Conservation (phyloP, 2,888 invertebrate genomes). For the Mechanitis mazaeus region DNA sequence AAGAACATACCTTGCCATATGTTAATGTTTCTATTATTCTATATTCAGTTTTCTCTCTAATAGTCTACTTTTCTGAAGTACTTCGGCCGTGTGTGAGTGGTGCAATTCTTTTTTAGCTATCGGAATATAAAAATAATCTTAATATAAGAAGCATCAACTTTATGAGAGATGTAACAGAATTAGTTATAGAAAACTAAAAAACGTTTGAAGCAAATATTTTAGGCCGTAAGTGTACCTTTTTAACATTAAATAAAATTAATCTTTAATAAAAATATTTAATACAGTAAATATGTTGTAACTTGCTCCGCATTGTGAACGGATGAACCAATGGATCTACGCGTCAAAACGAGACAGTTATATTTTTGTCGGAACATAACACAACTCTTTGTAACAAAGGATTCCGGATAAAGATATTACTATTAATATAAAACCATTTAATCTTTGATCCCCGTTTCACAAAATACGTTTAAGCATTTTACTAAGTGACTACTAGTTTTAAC, state of each 20-base stretch:
- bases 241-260: not conserved
- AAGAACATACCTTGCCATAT: no score
- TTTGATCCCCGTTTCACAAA: conserved; percentile 1
- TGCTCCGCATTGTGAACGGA: conserved; percentile 40
- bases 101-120: no score
- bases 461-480: not conserved
- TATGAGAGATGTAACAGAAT: no score
- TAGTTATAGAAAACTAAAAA: no score
- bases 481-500: not conserved
- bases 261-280: not conserved
- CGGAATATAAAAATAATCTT: no score
- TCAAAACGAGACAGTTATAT: conserved; percentile 44
- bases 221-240: no score
- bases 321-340: conserved; percentile 46
- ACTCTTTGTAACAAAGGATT: conserved; percentile 37
- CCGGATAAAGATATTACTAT: conserved; percentile 12
- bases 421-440: conserved; percentile 1
- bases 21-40: no score
- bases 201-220: no score
- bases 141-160: no score
- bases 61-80: no score
- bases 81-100: no score
- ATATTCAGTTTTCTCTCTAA: no score
- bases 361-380: conserved; percentile 40
- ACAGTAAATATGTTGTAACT: conserved; percentile 24